Evolutionary conservation across 1,140 invertebrate species (phyloP).

Genomic region (Leptinotarsa undecemlineata): DNA sequence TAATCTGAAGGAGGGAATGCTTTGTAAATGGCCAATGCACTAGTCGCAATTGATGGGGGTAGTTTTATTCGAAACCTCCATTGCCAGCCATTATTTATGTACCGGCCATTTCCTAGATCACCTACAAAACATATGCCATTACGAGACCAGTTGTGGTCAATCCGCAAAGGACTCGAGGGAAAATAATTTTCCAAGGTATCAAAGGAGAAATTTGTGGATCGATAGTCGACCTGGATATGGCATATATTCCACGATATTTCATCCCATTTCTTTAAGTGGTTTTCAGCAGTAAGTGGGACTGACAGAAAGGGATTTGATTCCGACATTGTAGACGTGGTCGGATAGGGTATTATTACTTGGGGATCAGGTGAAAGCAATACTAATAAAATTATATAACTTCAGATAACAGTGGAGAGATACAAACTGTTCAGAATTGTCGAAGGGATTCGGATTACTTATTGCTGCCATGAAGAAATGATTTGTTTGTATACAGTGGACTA

Average conservation of each 20-base stretch:
- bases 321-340: neutral
- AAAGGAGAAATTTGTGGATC: neutral
- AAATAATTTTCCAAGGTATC: constrained; percentile 1
- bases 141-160: constrained; percentile 30
- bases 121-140: constrained; percentile 43
- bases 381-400: neutral
- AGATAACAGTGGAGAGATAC: neutral
- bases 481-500: neutral
- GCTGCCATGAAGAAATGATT: neutral
- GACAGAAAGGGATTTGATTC: neutral
- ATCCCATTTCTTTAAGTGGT: neutral
- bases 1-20: constrained; percentile 7
- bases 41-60: constrained; percentile 39
- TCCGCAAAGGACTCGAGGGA: neutral
- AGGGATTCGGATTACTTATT: too few relatives aligned
- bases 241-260: neutral
- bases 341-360: neutral
- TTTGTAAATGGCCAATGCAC: constrained; percentile 25
- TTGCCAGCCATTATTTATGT: constrained; percentile 47
- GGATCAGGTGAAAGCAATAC: neutral
- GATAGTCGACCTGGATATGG: neutral
- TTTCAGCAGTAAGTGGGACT: neutral
- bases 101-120: constrained; percentile 48
- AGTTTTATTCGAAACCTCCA: constrained; percentile 36
- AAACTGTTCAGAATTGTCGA: neutral